Conservation (phyloP, 2,888 invertebrate genomes). For the Chymomyza caudatula region DNA sequence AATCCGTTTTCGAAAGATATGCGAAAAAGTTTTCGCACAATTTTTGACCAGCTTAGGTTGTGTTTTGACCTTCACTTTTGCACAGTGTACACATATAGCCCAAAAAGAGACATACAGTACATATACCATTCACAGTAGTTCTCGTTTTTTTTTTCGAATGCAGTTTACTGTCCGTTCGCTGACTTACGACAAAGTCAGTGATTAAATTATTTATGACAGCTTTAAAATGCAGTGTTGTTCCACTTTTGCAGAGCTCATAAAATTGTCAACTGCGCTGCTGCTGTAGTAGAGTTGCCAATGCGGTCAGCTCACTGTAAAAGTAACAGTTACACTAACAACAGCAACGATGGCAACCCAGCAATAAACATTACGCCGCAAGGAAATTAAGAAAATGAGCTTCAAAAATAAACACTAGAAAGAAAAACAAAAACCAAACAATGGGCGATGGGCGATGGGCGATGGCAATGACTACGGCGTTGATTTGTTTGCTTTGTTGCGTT, state of each 20-base stretch:
- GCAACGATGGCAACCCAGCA: slow-evolving; percentile 24
- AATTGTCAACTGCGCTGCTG: slow-evolving; percentile 21
- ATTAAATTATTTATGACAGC: slow-evolving; percentile 70
- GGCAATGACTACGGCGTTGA: slow-evolving; percentile 19
- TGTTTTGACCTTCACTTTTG: too few species aligned
- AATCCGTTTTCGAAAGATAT: too few species aligned
- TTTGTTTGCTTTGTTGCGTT: slow-evolving; percentile 1
- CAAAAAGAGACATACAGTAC: background rate
- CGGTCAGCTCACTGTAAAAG: slow-evolving; percentile 29
- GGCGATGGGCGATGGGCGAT: background rate
- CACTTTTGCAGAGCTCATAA: slow-evolving; percentile 43
- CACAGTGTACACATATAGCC: background rate
- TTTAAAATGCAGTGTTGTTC: slow-evolving; percentile 55
- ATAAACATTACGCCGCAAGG: slow-evolving; percentile 50
- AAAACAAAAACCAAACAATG: background rate
- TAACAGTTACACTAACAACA: background rate
- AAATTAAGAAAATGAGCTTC: slow-evolving; percentile 47
- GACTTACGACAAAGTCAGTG: slow-evolving; percentile 61
- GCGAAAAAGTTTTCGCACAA: too few species aligned
- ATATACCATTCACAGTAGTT: background rate
- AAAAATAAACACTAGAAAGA: slow-evolving; percentile 4
- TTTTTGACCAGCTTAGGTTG: too few species aligned
- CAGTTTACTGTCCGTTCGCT: slow-evolving; percentile 36
- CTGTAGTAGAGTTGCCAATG: slow-evolving; percentile 44
- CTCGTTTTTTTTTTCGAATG: slow-evolving; percentile 35